phyloP scores from a whole-genome alignment of 2,888 invertebrate genomes.

The Geophilus truncorum region DNA sequence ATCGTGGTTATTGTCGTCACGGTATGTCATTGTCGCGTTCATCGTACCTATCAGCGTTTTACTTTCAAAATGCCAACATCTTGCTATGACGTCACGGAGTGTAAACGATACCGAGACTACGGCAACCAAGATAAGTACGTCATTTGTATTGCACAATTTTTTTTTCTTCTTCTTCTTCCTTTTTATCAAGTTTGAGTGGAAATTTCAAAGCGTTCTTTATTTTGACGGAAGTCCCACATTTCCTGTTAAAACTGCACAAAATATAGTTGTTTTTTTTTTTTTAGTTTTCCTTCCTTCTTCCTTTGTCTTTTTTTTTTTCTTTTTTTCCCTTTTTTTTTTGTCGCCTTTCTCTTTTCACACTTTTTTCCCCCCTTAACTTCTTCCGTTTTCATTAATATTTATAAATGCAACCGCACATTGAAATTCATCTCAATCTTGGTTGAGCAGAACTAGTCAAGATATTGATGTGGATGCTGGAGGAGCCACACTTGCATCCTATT shows the following conservation, averaged over 20 bases:
- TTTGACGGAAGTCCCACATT: neutral
- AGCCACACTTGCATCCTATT: neutral
- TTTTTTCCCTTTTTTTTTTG: neutral
- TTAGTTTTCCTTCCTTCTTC: neutral
- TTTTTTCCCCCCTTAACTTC: neutral
- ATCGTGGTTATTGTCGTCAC: constrained; percentile 70
- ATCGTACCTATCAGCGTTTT: constrained; percentile 59
- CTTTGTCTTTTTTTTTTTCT: neutral
- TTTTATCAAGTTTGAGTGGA: neutral
- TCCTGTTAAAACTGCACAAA: neutral
- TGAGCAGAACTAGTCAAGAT: neutral
- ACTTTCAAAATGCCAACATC: constrained; percentile 38
- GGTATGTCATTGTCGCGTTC: constrained; percentile 71
- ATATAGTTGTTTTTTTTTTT: neutral
- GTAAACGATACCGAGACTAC: constrained; percentile 37
- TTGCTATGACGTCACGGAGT: constrained; percentile 39
- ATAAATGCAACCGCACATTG: constrained; percentile 16
- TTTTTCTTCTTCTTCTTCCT: neutral
- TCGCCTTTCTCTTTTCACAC: neutral
- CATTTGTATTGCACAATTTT: neutral
- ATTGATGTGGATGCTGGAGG: neutral
- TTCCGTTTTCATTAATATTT: constrained; percentile 21
- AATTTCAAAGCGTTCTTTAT: neutral
- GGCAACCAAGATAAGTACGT: constrained; percentile 35
- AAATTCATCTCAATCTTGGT: constrained; percentile 12